Conservation (phyloP, 1,140 invertebrate genomes). For the Psilanteris sp. region DNA sequence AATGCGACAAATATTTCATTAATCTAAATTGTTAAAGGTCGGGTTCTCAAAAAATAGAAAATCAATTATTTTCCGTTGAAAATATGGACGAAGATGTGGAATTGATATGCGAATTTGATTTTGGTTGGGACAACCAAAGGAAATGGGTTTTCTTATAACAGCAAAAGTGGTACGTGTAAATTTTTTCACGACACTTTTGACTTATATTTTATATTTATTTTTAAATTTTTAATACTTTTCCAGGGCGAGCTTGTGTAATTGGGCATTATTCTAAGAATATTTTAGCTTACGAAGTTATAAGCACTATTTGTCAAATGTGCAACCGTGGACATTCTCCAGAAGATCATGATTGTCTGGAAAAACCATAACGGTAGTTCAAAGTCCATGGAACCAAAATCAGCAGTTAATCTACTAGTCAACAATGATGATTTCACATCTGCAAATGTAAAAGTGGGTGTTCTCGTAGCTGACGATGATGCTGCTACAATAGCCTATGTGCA, state of each 20-base stretch:
- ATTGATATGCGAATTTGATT: conserved; percentile 18
- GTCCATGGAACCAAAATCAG: conserved; percentile 34
- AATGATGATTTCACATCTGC: conserved; percentile 28
- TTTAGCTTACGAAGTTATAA: conserved; percentile 22
- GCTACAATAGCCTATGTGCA: conserved; percentile 35
- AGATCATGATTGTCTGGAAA: conserved; percentile 20
- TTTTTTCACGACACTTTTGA: too few relatives aligned
- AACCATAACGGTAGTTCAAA: conserved; percentile 45
- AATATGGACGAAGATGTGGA: too few relatives aligned
- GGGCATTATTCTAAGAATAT: conserved; percentile 35
- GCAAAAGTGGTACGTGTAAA: too few relatives aligned
- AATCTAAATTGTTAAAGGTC: too few relatives aligned
- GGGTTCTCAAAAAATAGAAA: too few relatives aligned
- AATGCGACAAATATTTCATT: too few relatives aligned
- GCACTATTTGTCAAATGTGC: conserved; percentile 12
- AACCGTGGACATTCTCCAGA: conserved; percentile 6
- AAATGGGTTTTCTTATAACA: conserved; percentile 34
- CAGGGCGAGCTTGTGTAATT: too few relatives aligned
- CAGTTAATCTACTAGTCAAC: conserved; percentile 18
- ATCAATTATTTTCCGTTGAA: too few relatives aligned
- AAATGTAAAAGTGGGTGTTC: conserved; percentile 26
- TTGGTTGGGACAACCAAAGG: conserved; percentile 42
- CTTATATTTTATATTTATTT: too few relatives aligned
- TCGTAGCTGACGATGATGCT: conserved; percentile 59
- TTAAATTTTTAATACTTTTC: too few relatives aligned